A percentile compares a stretch with the other conserved stretches of the same genome.
phyloP scores from a whole-genome alignment of 2,888 invertebrate species.

The Coleophora flavipennella region DNA sequence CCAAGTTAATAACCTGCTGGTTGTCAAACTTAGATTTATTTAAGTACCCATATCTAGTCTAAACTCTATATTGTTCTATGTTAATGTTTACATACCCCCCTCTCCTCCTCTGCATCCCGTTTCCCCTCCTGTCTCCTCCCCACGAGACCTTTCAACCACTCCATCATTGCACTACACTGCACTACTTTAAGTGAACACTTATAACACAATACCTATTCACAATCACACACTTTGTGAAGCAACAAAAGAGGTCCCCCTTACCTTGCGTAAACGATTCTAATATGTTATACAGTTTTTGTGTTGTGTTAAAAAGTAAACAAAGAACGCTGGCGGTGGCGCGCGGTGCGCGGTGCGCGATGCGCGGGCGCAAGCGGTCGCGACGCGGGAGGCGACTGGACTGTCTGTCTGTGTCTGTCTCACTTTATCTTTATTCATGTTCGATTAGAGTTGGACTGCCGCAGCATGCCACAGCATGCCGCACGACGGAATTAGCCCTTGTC shows the following conservation, averaged over 20 bases:
- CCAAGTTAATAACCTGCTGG: too few species aligned
- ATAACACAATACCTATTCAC: neutral
- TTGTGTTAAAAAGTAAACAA: conserved; percentile 22
- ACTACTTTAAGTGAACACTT: too few species aligned
- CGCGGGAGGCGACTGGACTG: conserved; percentile 6
- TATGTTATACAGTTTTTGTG: conserved; percentile 1
- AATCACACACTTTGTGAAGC: too few species aligned
- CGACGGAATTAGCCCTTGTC: too few species aligned
- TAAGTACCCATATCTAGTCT: too few species aligned
- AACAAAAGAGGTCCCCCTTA: too few species aligned
- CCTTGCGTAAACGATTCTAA: neutral
- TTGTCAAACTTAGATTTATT: too few species aligned
- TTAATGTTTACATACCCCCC: conserved; percentile 2
- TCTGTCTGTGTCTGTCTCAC: too few species aligned
- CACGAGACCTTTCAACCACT: conserved; percentile 37
- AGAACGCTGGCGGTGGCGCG: conserved; percentile 11
- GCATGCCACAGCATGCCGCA: too few species aligned
- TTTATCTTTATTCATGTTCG: too few species aligned
- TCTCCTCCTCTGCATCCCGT: conserved; percentile 10
- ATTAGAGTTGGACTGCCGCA: too few species aligned
- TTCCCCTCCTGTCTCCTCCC: conserved; percentile 19
- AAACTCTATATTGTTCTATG: too few species aligned
- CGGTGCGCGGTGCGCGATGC: conserved; percentile 3
- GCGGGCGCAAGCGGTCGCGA: conserved; percentile 4
- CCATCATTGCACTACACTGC: conserved; percentile 25